A percentile compares a stretch with the other conserved stretches of the same genome.
These are phyloP conservation scores for Carlito syrichta DNA, from an alignment of 2,113 vertebrate species.

Conservation along the genomic window DNA sequence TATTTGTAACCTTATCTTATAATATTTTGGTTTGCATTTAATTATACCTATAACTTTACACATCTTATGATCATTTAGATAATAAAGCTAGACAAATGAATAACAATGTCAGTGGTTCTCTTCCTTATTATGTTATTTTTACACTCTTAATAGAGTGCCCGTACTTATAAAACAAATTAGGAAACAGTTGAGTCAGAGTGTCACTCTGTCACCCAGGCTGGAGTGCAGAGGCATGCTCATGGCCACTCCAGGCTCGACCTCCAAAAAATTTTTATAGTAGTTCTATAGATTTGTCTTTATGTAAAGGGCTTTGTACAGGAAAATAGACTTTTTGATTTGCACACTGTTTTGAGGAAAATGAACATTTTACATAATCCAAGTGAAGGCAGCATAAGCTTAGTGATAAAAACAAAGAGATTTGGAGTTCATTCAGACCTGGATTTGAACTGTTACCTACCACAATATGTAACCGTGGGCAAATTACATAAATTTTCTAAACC, in stretches of 20 bases:
- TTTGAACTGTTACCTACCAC: neutral
- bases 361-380: neutral
- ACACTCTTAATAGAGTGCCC: neutral
- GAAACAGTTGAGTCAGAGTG: neutral
- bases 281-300: neutral
- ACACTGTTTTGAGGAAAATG: neutral
- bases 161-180: conserved; percentile 2
- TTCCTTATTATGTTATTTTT: neutral
- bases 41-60: neutral
- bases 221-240: no score
- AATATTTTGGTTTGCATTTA: neutral
- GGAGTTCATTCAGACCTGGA: neutral
- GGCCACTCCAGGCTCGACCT: no score
- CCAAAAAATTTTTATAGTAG: neutral
- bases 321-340: neutral
- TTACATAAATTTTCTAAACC: neutral
- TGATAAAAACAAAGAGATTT: neutral
- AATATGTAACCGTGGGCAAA: neutral
- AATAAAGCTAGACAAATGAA: neutral
- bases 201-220: no score
- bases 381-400: neutral
- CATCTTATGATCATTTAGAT: neutral
- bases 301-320: neutral
- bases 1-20: neutral
- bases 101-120: neutral